A percentile compares a stretch with the other conserved stretches of the same genome.
phyloP scores from a whole-genome alignment of 2,113 vertebrate species.

The Acanthisitta chloris region DNA sequence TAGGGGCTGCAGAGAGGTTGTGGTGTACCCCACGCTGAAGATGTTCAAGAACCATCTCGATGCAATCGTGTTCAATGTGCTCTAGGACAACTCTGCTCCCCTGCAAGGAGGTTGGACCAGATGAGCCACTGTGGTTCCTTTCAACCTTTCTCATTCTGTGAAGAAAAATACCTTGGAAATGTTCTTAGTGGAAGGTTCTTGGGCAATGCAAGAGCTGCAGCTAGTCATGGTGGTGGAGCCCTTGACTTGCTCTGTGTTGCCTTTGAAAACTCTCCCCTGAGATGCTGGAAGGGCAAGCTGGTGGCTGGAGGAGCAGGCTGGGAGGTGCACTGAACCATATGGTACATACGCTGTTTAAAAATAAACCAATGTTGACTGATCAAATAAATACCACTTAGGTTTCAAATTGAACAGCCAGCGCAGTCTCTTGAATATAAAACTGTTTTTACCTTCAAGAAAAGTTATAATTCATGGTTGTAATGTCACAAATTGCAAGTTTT shows the following conservation, averaged over 20 bases:
- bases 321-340: slow-evolving; percentile 20
- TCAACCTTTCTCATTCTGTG: no score
- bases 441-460: slow-evolving; percentile 40
- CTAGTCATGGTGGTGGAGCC: background rate
- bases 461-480: slow-evolving; percentile 30
- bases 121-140: no score
- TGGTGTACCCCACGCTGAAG: no score
- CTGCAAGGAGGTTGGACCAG: no score
- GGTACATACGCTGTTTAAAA: slow-evolving; percentile 15
- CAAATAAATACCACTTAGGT: slow-evolving; percentile 55
- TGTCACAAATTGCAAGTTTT: slow-evolving; percentile 9
- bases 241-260: background rate
- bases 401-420: slow-evolving; percentile 6
- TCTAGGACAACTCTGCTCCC: no score
- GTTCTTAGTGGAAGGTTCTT: background rate
- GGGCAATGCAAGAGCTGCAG: background rate
- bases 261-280: background rate
- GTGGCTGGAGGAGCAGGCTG: background rate
- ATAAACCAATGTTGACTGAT: slow-evolving; percentile 54
- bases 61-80: no score
- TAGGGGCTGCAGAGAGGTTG: no score
- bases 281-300: slow-evolving; percentile 10
- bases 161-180: background rate
- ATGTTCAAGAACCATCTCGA: no score
- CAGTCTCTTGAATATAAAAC: slow-evolving; percentile 45